phyloP scores from a whole-genome alignment of 1,140 invertebrate genomes.

The Alviniconcha marisindica region DNA sequence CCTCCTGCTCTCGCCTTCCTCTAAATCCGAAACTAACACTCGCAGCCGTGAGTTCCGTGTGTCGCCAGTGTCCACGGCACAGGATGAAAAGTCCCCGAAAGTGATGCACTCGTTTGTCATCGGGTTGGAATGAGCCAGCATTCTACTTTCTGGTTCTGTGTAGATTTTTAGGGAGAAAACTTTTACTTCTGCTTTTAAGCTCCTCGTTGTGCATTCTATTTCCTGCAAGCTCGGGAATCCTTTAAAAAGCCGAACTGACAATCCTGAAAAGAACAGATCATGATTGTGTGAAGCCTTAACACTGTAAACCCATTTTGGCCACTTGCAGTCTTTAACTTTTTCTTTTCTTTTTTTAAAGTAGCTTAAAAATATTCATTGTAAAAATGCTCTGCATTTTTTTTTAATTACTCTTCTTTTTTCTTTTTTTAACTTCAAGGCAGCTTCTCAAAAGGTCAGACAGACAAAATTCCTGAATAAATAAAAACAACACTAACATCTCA shows the following conservation, averaged over 20 bases:
- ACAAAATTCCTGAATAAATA: too few species aligned
- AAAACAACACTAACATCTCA: too few species aligned
- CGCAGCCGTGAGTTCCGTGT: not conserved
- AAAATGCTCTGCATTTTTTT: too few species aligned
- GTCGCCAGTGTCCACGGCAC: not conserved
- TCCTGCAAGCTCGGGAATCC: slow-evolving; percentile 10
- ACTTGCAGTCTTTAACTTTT: too few species aligned
- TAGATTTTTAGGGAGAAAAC: not conserved
- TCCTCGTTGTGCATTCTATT: slow-evolving; percentile 1
- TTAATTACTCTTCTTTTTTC: too few species aligned
- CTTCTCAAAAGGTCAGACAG: too few species aligned
- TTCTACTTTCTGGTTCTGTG: not conserved
- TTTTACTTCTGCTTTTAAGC: not conserved
- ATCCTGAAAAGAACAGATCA: slow-evolving; percentile 6
- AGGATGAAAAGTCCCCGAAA: slow-evolving; percentile 18
- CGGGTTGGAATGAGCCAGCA: not conserved
- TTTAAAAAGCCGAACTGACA: not conserved
- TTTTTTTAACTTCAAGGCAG: too few species aligned
- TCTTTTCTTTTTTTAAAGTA: too few species aligned
- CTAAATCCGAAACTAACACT: slow-evolving; percentile 1
- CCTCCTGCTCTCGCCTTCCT: slow-evolving; percentile 11
- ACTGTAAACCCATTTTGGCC: too few species aligned
- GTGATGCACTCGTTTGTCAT: not conserved
- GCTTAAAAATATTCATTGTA: too few species aligned
- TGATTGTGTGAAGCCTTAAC: too few species aligned